Base-by-base conservation (phyloP, 2,888 invertebrate species). In the Melanotus villosus region DNA sequence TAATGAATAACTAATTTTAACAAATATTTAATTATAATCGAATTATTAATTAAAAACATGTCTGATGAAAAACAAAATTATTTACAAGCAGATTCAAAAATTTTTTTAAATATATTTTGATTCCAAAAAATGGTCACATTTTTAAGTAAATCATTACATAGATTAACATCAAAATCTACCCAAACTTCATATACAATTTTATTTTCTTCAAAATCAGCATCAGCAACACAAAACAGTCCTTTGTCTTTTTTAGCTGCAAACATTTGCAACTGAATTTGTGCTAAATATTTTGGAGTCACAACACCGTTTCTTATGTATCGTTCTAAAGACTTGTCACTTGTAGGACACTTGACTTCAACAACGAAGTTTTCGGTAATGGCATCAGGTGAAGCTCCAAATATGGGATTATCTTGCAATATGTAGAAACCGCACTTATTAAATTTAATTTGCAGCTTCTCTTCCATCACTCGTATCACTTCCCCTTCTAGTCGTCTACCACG, bases 291-390 rank as follows among this genome's bases (percentile, higher is more conserved):
- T 5, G 10, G 52, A 7, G 41, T 36, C n/a, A 62, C 21, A n/a
- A 64, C 56, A 4, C 68, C 67, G 56, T 72, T 60, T 16, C 59
- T 68, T 19, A 74, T 47, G 71, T 76, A 76, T 21, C 66, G 64
- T 50, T 60, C 26, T 1, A 70, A 14, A 30, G 70, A 72, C 62
- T 73, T 65, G 7, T 30, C 23, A 19, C 30, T 71, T 26, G 26
- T 34, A 7, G 73, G 79, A 64, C 77, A 79, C 58, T 80, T 80
- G 5, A 80, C 68, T 76, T 78, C 78, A 6, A 78, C 54, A 1
- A 76, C 67, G 66, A 2, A 5, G 2, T 34, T 34, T 6, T 34
- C n/a, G 2, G 2, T 6, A 10, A 34, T 9, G 5, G 2, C 76
- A 78, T 80, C 78, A 3, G 77, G 76, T n/a, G 76, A 76, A 10